These are phyloP conservation scores for Aspidoscelis tigris DNA, from an alignment of 2,113 vertebrate genomes.

Conservation along the genomic window DNA sequence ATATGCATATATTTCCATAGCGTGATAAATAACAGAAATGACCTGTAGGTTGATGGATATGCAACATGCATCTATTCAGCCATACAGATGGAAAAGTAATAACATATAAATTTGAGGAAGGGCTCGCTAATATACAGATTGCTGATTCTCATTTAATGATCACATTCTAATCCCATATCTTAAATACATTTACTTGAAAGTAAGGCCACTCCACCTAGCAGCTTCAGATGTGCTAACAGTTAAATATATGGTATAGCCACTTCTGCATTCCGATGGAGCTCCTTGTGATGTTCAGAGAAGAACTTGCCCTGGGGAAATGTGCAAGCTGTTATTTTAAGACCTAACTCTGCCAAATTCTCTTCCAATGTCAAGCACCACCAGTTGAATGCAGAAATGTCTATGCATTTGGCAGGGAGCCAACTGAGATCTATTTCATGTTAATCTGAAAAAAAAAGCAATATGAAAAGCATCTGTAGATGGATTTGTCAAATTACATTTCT, in stretches of 20 bases:
- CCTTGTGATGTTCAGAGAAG: background rate
- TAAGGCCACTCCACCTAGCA: background rate
- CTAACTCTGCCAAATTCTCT: background rate
- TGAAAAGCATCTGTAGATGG: background rate
- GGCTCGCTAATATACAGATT: slow-evolving; percentile 17
- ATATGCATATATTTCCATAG: slow-evolving; percentile 67
- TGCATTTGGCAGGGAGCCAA: background rate
- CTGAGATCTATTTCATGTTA: background rate
- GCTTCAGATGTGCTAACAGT: background rate
- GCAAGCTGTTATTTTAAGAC: background rate
- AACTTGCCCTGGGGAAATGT: background rate
- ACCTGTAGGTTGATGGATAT: slow-evolving; percentile 52
- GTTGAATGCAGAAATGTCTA: background rate
- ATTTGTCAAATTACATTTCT: no score
- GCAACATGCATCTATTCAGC: slow-evolving; percentile 52
- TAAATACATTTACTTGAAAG: slow-evolving; percentile 14
- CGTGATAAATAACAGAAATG: slow-evolving; percentile 65
- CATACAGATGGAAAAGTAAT: slow-evolving; percentile 42
- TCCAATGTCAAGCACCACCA: background rate
- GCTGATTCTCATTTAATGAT: slow-evolving; percentile 44
- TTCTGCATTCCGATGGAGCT: background rate
- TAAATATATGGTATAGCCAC: background rate
- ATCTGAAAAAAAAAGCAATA: background rate
- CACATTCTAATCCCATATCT: background rate
- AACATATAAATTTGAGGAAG: slow-evolving; percentile 24